Evolutionary conservation across 2,888 invertebrate species (phyloP).

Genomic region (Proisotoma minuta): DNA sequence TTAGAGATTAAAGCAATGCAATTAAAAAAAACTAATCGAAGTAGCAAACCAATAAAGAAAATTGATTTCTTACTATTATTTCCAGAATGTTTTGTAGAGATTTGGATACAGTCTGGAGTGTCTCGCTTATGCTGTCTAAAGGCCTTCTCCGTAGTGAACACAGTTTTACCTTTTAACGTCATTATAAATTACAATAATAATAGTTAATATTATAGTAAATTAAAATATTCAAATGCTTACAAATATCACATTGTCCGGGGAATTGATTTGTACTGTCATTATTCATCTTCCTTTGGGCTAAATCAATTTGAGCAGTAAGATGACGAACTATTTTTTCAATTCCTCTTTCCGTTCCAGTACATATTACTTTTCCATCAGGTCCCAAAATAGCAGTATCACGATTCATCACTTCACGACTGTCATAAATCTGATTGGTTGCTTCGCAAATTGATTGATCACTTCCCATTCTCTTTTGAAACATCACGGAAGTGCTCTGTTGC

Average conservation of each 20-base stretch:
- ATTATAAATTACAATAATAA: not conserved
- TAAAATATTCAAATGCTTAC: constrained; percentile 23
- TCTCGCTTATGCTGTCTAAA: constrained; percentile 39
- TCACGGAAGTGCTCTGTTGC: not conserved
- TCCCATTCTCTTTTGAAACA: not conserved
- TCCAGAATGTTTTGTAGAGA: not conserved
- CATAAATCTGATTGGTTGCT: not conserved
- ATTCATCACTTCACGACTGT: constrained; percentile 1
- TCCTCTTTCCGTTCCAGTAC: constrained; percentile 28
- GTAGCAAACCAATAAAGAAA: not conserved
- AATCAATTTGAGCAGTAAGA: constrained; percentile 33
- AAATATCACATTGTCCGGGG: constrained; percentile 32
- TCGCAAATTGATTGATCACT: constrained; percentile 20
- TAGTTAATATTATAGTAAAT: not conserved
- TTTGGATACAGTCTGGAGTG: constrained; percentile 28
- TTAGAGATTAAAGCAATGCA: no score
- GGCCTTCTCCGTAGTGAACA: constrained; percentile 41
- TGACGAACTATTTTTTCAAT: constrained; percentile 34
- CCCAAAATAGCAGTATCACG: constrained; percentile 46
- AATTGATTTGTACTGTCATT: constrained; percentile 9
- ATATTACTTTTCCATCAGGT: constrained; percentile 61
- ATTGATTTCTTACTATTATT: not conserved
- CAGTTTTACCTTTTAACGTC: constrained; percentile 32
- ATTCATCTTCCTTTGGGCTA: constrained; percentile 14
- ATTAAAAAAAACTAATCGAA: not conserved